phyloP scores from a whole-genome alignment of 1,140 invertebrate genomes.

The Lepidurus couesii region DNA sequence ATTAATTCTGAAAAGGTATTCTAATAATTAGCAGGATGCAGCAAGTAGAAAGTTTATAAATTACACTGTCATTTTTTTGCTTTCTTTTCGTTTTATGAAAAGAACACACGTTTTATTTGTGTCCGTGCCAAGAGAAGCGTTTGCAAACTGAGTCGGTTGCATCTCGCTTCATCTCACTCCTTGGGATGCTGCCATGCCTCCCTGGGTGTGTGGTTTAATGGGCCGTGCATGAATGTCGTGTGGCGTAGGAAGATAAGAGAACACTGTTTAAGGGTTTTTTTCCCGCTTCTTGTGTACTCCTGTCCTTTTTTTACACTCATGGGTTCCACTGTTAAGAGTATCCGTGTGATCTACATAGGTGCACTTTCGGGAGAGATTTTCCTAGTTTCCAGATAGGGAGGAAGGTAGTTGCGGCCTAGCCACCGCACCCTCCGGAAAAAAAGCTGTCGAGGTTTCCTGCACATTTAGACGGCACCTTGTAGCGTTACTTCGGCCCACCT shows the following conservation, averaged over 20 bases:
- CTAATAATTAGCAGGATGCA: constrained; percentile 3
- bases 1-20: constrained; percentile 1
- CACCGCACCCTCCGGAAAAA: too few species aligned
- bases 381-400: too few species aligned
- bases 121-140: neutral
- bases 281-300: neutral
- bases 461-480: too few species aligned
- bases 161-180: neutral
- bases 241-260: constrained; percentile 18
- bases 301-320: neutral
- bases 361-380: too few species aligned
- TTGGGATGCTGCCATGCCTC: constrained; percentile 10
- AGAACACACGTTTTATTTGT: neutral
- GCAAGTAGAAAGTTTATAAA: neutral
- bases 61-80: too few species aligned
- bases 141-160: neutral
- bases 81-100: too few species aligned
- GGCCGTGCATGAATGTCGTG: constrained; percentile 3
- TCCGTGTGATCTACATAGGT: too few species aligned
- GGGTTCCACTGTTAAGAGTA: neutral
- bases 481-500: too few species aligned
- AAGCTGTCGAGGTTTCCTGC: too few species aligned
- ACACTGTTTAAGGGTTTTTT: neutral
- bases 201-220: constrained; percentile 5
- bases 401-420: too few species aligned